Percentiles rank a stretch among this genome's conserved stretches.
These are phyloP conservation scores for Tricholaema leucomelas DNA, from an alignment of 2,113 vertebrate genomes.

Conservation along the genomic window DNA sequence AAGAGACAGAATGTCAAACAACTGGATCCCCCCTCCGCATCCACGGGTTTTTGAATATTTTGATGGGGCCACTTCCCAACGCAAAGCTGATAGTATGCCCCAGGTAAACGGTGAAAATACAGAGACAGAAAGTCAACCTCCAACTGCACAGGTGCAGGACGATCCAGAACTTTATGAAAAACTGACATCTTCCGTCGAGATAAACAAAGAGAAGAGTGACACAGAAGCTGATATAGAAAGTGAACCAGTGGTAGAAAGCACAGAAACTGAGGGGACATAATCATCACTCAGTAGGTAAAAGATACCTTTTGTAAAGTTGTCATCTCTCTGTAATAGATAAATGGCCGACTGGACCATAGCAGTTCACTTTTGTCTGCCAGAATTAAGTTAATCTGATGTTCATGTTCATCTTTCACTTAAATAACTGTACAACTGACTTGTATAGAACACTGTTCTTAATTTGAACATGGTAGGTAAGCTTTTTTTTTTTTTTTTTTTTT, in stretches of 20 bases:
- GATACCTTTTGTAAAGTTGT: constrained; percentile 99
- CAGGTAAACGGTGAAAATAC: constrained; percentile 86
- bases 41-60: constrained; percentile 82
- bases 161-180: constrained; percentile 83
- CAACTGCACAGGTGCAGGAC: constrained; percentile 75
- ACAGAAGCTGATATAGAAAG: constrained; percentile 92
- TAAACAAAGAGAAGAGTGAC: constrained; percentile 92
- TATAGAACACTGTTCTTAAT: constrained; percentile 91
- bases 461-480: constrained; percentile 90
- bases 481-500: constrained; percentile 79
- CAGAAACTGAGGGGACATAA: constrained; percentile 99
- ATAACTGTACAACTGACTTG: constrained; percentile 92
- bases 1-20: constrained; percentile 86
- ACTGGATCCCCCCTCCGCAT: constrained; percentile 84
- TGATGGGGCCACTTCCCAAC: constrained; percentile 78
- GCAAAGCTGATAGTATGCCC: constrained; percentile 79
- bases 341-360: constrained; percentile 93
- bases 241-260: constrained; percentile 99
- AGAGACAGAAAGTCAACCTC: constrained; percentile 82
- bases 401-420: constrained; percentile 93
- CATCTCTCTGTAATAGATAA: constrained; percentile 98
- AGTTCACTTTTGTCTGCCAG: constrained; percentile 89
- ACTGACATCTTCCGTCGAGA: constrained; percentile 81
- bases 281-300: constrained; percentile 99
- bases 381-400: constrained; percentile 88